These are phyloP conservation scores for Grantiella picta DNA, from an alignment of 2,113 vertebrate genomes.

Conservation along the genomic window DNA sequence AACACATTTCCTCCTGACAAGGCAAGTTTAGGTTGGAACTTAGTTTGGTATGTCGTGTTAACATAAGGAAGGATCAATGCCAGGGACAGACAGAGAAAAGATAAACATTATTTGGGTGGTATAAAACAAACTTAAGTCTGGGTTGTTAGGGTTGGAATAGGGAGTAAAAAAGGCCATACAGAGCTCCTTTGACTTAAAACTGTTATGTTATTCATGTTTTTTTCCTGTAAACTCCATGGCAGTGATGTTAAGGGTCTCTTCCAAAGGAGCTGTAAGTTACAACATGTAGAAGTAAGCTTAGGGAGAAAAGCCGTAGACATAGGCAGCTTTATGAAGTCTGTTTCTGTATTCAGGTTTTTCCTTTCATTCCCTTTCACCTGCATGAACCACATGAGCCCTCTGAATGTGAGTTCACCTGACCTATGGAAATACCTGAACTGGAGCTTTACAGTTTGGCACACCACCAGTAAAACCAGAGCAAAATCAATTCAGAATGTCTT, in stretches of 20 bases:
- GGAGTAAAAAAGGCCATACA: neutral
- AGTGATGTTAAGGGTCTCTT: neutral
- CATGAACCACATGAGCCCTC: neutral
- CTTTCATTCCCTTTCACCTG: neutral
- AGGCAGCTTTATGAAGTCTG: neutral
- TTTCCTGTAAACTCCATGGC: neutral
- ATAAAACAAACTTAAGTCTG: neutral
- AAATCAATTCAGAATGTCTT: conserved; percentile 10
- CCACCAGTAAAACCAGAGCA: neutral
- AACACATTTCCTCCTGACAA: neutral
- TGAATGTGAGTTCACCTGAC: neutral
- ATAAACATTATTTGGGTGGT: conserved; percentile 13
- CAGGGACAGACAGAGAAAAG: neutral
- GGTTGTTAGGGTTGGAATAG: neutral
- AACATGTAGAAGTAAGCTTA: neutral
- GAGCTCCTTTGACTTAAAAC: neutral
- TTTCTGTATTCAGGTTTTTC: neutral
- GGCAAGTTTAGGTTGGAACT: neutral
- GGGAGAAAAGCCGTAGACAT: neutral
- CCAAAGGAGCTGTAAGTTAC: neutral
- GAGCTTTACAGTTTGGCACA: neutral
- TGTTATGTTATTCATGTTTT: neutral
- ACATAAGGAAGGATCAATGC: neutral
- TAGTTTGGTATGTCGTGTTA: neutral
- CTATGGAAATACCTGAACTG: neutral